Conservation (phyloP, 2,113 vertebrate genomes). For the Periophthalmus modestus region DNA sequence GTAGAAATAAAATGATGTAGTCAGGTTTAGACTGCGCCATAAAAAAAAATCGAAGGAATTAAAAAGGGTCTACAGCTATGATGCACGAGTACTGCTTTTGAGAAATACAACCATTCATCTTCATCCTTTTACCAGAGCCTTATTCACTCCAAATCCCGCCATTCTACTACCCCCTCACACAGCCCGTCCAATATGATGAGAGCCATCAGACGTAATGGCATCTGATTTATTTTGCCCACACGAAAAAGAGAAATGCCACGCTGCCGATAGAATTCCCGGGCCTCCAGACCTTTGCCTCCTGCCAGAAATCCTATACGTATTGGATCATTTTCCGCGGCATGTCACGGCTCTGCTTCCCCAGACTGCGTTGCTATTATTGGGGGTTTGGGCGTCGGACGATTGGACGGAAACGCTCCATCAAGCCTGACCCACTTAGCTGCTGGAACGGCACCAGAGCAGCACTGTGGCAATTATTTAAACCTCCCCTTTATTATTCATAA, state of each 20-base stretch:
- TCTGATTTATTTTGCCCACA: slow-evolving; percentile 41
- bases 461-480: slow-evolving; percentile 73
- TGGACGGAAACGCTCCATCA: slow-evolving; percentile 63
- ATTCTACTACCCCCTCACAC: slow-evolving; percentile 5
- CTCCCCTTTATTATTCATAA: slow-evolving; percentile 77
- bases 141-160: background rate
- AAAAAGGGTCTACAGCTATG: too few relatives aligned
- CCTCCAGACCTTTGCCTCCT: slow-evolving; percentile 41
- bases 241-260: slow-evolving; percentile 42
- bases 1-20: too few relatives aligned
- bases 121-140: slow-evolving; percentile 2
- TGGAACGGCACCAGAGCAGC: slow-evolving; percentile 72
- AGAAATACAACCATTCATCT: slow-evolving; percentile 1
- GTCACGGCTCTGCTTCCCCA: slow-evolving; percentile 47
- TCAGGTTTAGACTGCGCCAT: too few relatives aligned
- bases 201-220: slow-evolving; percentile 40
- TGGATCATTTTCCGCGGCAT: slow-evolving; percentile 41
- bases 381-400: slow-evolving; percentile 52
- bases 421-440: slow-evolving; percentile 75
- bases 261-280: slow-evolving; percentile 25
- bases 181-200: slow-evolving; percentile 24
- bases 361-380: slow-evolving; percentile 40
- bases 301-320: slow-evolving; percentile 45
- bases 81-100: background rate
- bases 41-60: too few relatives aligned